Evolutionary conservation across 1,140 invertebrate genomes (phyloP).

Genomic region (Macrostomum lignano): DNA sequence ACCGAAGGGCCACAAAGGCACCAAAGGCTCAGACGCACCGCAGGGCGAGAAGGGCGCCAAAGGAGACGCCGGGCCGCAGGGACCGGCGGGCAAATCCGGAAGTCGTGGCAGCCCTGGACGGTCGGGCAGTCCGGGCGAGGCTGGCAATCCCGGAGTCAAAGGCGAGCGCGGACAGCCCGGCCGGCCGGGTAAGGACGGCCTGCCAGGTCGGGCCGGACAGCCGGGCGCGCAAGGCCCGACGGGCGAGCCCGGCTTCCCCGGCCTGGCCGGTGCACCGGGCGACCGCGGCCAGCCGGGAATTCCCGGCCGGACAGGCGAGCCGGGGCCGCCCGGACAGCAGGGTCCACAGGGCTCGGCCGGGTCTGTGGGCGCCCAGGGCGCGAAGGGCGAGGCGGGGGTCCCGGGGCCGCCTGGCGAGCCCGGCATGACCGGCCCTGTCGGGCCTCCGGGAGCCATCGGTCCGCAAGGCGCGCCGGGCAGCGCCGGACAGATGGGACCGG

Average conservation of each 20-base stretch:
- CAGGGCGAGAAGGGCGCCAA: too few species aligned
- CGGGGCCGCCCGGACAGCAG: too few species aligned
- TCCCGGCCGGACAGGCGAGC: too few species aligned
- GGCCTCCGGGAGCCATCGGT: conserved; percentile 5
- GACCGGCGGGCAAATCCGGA: background rate
- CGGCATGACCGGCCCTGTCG: too few species aligned
- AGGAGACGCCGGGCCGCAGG: background rate
- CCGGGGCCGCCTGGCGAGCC: too few species aligned
- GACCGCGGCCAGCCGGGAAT: background rate
- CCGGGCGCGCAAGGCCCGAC: conserved; percentile 2
- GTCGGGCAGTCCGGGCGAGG: background rate
- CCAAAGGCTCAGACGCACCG: too few species aligned
- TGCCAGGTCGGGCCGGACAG: conserved; percentile 5
- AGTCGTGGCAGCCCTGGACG: too few species aligned
- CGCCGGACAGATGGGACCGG: too few species aligned
- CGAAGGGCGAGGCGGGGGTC: too few species aligned
- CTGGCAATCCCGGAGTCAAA: conserved; percentile 3
- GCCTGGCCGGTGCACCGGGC: conserved; percentile 1
- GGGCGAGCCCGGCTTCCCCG: conserved; percentile 7
- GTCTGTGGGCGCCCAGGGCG: too few species aligned
- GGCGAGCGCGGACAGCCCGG: conserved; percentile 2
- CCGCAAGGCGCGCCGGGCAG: background rate
- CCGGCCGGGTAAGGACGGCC: background rate
- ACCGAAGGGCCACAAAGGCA: too few species aligned
- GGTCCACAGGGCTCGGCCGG: too few species aligned